These are phyloP conservation scores for Intoshia linei DNA, from an alignment of 1,140 invertebrate species.

Conservation along the genomic window DNA sequence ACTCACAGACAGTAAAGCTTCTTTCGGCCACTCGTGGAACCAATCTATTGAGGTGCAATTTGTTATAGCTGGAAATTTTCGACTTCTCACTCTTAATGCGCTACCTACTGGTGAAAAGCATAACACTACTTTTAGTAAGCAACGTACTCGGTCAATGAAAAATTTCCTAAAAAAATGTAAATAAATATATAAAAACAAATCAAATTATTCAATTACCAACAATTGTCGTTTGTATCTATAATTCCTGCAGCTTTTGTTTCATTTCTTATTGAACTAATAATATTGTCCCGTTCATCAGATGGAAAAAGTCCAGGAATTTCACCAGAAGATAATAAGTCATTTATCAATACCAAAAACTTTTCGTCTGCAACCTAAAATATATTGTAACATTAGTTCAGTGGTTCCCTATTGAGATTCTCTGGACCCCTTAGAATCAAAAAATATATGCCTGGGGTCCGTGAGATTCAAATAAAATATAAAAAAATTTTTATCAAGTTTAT, in stretches of 20 bases:
- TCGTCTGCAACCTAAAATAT: constrained; percentile 34
- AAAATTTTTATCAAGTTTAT: too few relatives aligned
- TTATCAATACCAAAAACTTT: constrained; percentile 66
- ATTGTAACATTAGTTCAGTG: not conserved
- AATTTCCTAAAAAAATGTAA: constrained; percentile 16
- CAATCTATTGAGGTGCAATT: constrained; percentile 77
- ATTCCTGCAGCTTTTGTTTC: constrained; percentile 47
- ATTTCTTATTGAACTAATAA: constrained; percentile 49
- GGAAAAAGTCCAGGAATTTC: constrained; percentile 72
- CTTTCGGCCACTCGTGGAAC: constrained; percentile 85
- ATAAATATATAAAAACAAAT: not conserved
- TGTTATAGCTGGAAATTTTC: constrained; percentile 72
- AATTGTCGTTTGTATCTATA: constrained; percentile 58
- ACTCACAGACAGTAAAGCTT: constrained; percentile 61
- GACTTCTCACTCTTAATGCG: constrained; percentile 47
- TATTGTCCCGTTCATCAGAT: constrained; percentile 76
- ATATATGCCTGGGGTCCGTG: too few relatives aligned
- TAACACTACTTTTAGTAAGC: constrained; percentile 57
- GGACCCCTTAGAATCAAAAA: too few relatives aligned
- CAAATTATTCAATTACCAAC: constrained; percentile 40
- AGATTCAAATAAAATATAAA: too few relatives aligned
- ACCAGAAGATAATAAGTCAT: constrained; percentile 66
- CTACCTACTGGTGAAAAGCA: constrained; percentile 74
- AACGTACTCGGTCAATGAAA: constrained; percentile 64
- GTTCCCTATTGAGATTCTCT: too few relatives aligned